These are phyloP conservation scores for Brachypodius melanocephalos DNA, from an alignment of 2,113 vertebrate genomes.

Conservation along the genomic window DNA sequence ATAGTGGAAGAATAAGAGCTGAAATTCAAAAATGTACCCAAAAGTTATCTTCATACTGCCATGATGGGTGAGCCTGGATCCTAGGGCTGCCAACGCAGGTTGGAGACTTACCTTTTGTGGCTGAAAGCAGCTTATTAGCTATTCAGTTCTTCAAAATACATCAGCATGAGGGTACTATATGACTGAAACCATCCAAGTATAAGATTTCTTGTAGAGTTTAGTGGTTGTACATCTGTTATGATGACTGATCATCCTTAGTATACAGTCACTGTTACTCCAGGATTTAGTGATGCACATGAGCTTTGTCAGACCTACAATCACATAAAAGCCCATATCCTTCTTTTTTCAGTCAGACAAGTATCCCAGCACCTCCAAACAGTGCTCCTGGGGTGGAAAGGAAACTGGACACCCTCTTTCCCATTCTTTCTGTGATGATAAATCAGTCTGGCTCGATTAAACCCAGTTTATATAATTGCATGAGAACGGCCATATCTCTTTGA, in stretches of 20 bases:
- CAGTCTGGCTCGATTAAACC: not conserved
- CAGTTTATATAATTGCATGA: not conserved
- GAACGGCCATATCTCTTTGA: not conserved
- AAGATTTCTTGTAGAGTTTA: not conserved
- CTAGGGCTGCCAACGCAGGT: not conserved
- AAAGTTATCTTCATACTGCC: not conserved
- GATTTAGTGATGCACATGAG: not conserved
- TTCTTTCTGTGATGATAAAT: not conserved
- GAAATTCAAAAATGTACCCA: not conserved
- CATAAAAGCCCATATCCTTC: not conserved
- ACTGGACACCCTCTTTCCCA: not conserved
- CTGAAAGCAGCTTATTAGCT: not conserved
- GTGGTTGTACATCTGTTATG: not conserved
- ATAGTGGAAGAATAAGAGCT: not conserved
- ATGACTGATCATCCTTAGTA: not conserved
- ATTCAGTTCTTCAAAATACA: not conserved
- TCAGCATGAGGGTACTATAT: not conserved
- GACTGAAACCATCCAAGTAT: not conserved
- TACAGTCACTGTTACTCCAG: not conserved
- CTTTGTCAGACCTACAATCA: not conserved
- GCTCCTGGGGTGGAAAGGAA: not conserved
- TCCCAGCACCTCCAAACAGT: not conserved
- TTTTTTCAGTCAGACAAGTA: not conserved
- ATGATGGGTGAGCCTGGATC: not conserved
- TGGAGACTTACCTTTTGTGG: not conserved